Evolutionary conservation across 2,113 vertebrate species (phyloP).

Genomic region (Charina bottae): DNA sequence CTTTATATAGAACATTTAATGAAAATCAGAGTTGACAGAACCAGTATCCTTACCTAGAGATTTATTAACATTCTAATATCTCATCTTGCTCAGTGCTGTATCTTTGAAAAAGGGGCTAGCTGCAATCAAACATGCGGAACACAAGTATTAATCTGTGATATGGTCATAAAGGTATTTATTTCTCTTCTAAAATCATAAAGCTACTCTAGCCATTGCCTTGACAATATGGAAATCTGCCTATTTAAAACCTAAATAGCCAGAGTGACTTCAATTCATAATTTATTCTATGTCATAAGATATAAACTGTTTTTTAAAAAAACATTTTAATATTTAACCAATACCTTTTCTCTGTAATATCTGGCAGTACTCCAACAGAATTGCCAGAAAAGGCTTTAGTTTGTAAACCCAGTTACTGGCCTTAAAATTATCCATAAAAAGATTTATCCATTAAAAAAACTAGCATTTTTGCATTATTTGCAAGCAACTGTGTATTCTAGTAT

Average conservation of each 20-base stretch:
- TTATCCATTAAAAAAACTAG: neutral
- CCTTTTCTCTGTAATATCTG: neutral
- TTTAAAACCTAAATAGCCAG: neutral
- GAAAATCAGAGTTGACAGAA: neutral
- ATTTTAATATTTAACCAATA: neutral
- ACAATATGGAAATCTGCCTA: neutral
- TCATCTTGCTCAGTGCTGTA: neutral
- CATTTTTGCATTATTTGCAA: neutral
- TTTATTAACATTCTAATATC: neutral
- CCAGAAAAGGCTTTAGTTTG: neutral
- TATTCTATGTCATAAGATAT: neutral
- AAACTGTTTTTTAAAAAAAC: neutral
- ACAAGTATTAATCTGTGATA: neutral
- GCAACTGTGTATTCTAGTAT: neutral
- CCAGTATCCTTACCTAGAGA: neutral
- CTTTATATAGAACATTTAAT: neutral
- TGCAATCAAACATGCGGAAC: neutral
- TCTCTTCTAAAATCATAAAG: neutral
- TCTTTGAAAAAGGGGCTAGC: neutral
- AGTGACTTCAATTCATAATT: neutral
- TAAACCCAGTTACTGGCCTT: neutral
- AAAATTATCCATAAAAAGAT: neutral
- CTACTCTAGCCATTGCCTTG: neutral
- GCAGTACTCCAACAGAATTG: neutral
- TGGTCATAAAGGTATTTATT: neutral